These are phyloP conservation scores for Schizopygopsis malacanthus DNA, from an alignment of 2,797 vertebrate genomes.

Conservation along the genomic window DNA sequence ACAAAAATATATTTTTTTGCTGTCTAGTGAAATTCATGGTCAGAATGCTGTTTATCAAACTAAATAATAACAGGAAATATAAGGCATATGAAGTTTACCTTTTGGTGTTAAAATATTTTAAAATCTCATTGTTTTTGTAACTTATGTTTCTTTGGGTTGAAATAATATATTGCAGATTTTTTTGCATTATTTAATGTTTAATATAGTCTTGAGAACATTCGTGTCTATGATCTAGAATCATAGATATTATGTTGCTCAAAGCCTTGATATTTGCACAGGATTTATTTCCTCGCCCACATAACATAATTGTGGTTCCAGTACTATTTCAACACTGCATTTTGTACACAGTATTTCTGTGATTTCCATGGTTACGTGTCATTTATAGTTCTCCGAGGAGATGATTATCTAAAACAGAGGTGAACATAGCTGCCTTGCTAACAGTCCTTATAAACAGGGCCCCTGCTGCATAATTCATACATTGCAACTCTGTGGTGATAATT, in stretches of 20 bases:
- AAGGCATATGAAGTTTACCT: background rate
- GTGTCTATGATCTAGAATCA: conserved; percentile 32
- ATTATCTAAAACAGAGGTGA: conserved; percentile 49
- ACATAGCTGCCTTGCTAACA: conserved; percentile 34
- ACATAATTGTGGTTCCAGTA: conserved; percentile 44
- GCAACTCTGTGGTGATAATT: conserved; percentile 32
- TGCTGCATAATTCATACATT: conserved; percentile 44
- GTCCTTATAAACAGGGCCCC: conserved; percentile 34
- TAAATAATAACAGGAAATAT: background rate
- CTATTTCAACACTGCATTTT: conserved; percentile 31
- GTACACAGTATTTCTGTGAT: conserved; percentile 35
- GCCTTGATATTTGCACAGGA: conserved; percentile 43
- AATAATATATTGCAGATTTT: background rate
- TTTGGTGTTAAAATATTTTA: background rate
- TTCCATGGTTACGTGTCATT: conserved; percentile 53
- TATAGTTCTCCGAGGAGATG: conserved; percentile 46
- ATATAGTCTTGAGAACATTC: conserved; percentile 6
- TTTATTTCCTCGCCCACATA: conserved; percentile 46
- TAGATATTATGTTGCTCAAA: conserved; percentile 33
- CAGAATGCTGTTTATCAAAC: background rate
- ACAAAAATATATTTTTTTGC: background rate
- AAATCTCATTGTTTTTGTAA: background rate
- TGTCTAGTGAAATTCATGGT: background rate
- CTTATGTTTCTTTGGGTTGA: background rate
- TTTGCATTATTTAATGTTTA: background rate